These are phyloP conservation scores for Parazoanthus swiftii DNA, from an alignment of 92 coral and sea anemone species.

Conservation along the genomic window DNA sequence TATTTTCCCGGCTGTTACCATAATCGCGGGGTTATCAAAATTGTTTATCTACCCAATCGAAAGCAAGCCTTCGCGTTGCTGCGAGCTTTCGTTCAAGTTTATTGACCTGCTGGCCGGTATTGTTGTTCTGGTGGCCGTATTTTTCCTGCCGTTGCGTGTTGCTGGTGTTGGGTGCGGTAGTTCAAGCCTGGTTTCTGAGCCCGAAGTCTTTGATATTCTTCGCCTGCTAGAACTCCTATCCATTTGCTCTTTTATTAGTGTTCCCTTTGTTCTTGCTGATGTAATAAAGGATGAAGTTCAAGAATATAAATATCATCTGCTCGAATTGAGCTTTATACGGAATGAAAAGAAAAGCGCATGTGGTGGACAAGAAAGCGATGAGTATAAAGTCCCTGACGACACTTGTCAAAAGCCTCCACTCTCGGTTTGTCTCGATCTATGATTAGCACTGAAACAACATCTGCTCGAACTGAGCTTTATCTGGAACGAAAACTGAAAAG, in stretches of 20 bases:
- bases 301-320: neutral
- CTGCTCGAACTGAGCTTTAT: neutral
- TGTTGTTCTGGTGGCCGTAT: constrained; percentile 26
- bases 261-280: constrained; percentile 21
- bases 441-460: neutral
- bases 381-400: neutral
- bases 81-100: neutral
- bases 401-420: constrained; percentile 19
- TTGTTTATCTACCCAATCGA: neutral
- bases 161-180: constrained; percentile 31
- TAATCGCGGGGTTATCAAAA: neutral
- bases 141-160: constrained; percentile 29
- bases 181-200: neutral
- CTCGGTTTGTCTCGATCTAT: constrained; percentile 14
- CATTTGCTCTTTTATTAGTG: constrained; percentile 7
- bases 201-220: constrained; percentile 15
- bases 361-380: neutral
- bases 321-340: neutral
- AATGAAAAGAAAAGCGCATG: neutral
- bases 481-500: neutral
- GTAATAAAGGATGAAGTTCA: constrained; percentile 15
- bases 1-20: constrained; percentile 23
- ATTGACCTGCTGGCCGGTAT: constrained; percentile 32
- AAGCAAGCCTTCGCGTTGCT: constrained; percentile 25
- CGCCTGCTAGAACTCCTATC: constrained; percentile 8